Base-by-base conservation (phyloP, 2,888 invertebrate species). In the Uropetala carovei region DNA sequence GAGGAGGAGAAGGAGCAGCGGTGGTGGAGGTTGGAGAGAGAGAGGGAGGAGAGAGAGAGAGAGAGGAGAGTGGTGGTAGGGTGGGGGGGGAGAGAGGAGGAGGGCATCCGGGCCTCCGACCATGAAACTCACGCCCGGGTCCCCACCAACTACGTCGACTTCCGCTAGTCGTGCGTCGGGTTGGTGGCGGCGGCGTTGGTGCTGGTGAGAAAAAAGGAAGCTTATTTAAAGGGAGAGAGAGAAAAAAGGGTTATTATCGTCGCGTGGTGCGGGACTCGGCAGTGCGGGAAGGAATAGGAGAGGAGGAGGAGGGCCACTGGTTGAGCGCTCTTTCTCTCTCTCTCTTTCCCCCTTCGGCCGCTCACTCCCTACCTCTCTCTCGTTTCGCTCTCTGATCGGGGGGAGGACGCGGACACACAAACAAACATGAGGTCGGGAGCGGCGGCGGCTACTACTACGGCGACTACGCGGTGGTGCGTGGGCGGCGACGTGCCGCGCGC, bases 161-260 rank as follows among this genome's bases (percentile, higher is more conserved):
- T 64, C 93, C 92, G 93, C 89, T 92, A 93, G 93, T 93, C 93
- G 92, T 93, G 93, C 93, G 92, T 92, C 92, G 93, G 92, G 93
- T 92, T 93, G 93, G 92, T 92, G 92, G 93, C 91, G 92, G 93
- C 93, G 93, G 93, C 93, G 83, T 92, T 92, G 92, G 92, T 93
- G 93, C 93, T 93, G 93, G 92, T 93, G 86, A 64, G 30, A 60
- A 14, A 30, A 43, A 43, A 43, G 43, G 43, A 5, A 43, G 43
- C 43, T 43, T 43, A 81, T 22, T 22, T 27, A 11, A 81, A 13
- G 13, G 81, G 3, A 56, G 84, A 30, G 83, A 14, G 56, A 10
- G 84, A 57, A n/a, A n/a, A 59, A 59, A 59, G 85, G 86, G 59
- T 59, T 30, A 16, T 59, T 30, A 9, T 43, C 83, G 83, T 56